Evolutionary conservation across 92 coral and sea anemone species (phyloP), one percentile per base, ranked within the genome.

Genomic region (Scolanthus callimorphus): DNA sequence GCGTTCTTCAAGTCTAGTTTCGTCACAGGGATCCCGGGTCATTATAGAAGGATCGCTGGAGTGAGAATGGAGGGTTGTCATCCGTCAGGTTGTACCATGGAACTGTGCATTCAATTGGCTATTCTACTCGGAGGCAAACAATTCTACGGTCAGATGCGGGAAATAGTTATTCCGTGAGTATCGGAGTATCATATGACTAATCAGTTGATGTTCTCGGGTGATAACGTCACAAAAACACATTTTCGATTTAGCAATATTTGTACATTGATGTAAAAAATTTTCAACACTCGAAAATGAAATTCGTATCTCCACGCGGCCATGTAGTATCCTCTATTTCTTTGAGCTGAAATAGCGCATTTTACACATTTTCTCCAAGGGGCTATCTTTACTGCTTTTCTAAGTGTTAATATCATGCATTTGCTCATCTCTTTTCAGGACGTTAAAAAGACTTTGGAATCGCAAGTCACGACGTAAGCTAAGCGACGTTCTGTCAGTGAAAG

Each of bases 101-200:
- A 77, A 30, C 57, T 77, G 6, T 68, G 77, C 44, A 77, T 77
- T 17, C 83, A 77, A 17, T 65, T 77, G 70, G 60, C 77, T 28
- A 55, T 77, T 41, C 60, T 77, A 11, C 39, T 77, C 29, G 68
- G 67, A 8, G 83, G 83, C n/a, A 77, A 77, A 51, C 83, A 77
- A 31, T 43, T 60, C 51, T 19, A 68, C 20, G 49, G 52, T 21
- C 74, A 67, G 4, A 46, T 46, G 1, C 39, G 24, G 39, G 71
- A 77, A 39, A 67, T 77, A 30, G 8, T 77, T 0, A 51, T 21
- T 20, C 83, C 83, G 83, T 77, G 43, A 77, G 83, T 46, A 20
- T 34, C 15, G 15, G 6, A n/a, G n/a, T n/a, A n/a, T n/a, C n/a
- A n/a, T n/a, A n/a, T n/a, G n/a, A n/a, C n/a, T n/a, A n/a, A n/a